These are phyloP conservation scores for Meteorus colon DNA, from an alignment of 2,888 invertebrate genomes.

Conservation along the genomic window DNA sequence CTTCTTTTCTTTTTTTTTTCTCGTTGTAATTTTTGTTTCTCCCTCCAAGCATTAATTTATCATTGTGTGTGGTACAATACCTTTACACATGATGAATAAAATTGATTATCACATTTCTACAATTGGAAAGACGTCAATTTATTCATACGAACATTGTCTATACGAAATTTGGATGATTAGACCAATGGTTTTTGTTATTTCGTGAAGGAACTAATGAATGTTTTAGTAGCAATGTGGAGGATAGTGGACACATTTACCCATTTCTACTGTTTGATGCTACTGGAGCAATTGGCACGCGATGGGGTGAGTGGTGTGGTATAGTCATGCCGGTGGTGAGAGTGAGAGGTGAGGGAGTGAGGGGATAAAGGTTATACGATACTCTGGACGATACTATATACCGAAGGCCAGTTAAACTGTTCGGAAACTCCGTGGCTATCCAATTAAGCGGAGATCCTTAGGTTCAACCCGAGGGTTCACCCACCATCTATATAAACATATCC, in stretches of 20 bases:
- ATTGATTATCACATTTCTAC: not conserved
- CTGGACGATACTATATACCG: constrained; percentile 61
- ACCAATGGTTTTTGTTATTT: not conserved
- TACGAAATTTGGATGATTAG: not conserved
- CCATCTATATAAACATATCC: constrained; percentile 26
- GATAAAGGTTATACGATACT: constrained; percentile 25
- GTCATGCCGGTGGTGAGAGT: not conserved
- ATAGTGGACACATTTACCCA: constrained; percentile 3
- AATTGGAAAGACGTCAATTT: not conserved
- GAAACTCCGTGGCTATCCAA: constrained; percentile 72
- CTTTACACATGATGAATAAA: not conserved
- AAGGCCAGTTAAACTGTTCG: constrained; percentile 73
- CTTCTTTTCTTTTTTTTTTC: not conserved
- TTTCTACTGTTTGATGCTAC: constrained; percentile 4
- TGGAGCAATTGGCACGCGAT: constrained; percentile 23
- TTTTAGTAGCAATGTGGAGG: constrained; percentile 12
- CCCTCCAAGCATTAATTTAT: not conserved
- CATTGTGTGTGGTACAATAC: not conserved
- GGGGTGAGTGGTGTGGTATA: not conserved
- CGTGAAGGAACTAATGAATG: constrained; percentile 5
- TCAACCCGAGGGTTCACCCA: constrained; percentile 57
- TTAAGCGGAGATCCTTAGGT: constrained; percentile 69
- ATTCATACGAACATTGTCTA: not conserved
- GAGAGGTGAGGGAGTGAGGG: constrained; percentile 12
- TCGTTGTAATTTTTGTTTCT: not conserved